A percentile compares a stretch with the other conserved stretches of the same genome.
These are phyloP conservation scores for Aix galericulata DNA, from an alignment of 2,113 vertebrate species.

Conservation along the genomic window DNA sequence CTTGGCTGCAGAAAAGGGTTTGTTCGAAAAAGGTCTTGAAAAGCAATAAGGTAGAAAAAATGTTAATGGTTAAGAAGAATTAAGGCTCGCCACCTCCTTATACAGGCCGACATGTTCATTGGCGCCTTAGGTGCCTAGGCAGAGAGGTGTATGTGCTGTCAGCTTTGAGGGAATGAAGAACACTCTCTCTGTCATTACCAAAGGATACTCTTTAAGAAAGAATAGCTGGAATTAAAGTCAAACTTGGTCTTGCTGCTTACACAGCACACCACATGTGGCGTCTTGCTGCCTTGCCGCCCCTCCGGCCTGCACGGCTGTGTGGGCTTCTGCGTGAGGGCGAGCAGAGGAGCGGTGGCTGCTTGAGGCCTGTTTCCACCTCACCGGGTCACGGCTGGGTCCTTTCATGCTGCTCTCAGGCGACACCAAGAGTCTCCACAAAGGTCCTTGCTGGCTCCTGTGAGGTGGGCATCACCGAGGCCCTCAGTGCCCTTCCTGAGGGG, in stretches of 20 bases:
- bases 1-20: not conserved
- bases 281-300: not conserved
- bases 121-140: not conserved
- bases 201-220: not conserved
- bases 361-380: rapidly evolving
- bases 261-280: not conserved
- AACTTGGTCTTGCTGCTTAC: not conserved
- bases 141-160: not conserved
- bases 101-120: not conserved
- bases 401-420: not conserved
- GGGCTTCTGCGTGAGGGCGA: not conserved
- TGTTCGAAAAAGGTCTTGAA: not conserved
- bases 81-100: not conserved
- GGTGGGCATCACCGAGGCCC: rapidly evolving
- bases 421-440: not conserved
- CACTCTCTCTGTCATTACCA: not conserved
- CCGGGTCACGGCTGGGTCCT: rapidly evolving
- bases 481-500: not conserved
- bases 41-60: not conserved
- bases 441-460: not conserved
- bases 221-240: not conserved
- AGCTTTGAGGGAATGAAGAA: not conserved
- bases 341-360: not conserved
- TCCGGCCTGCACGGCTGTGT: rapidly evolving
- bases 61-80: not conserved